Conservation (phyloP, 2,113 vertebrate genomes). For the Corythaeola cristata region DNA sequence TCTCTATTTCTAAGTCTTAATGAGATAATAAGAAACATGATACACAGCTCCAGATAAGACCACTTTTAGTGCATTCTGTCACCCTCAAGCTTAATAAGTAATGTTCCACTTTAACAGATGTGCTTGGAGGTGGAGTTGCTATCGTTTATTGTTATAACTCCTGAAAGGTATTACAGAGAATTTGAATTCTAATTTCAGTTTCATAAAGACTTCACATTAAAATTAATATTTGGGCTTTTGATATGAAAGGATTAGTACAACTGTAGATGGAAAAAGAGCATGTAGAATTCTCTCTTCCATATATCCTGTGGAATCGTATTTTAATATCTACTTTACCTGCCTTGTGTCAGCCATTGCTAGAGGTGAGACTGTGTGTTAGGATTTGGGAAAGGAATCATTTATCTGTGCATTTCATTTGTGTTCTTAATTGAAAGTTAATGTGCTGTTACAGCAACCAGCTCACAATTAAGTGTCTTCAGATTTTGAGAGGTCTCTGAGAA, state of each 20-base stretch:
- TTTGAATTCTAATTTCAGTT: constrained; percentile 10
- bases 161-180: neutral
- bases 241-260: neutral
- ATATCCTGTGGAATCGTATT: neutral
- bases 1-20: neutral
- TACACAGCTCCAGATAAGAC: neutral
- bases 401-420: neutral
- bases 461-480: neutral
- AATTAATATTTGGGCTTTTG: neutral
- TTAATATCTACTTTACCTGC: neutral
- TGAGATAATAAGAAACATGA: neutral
- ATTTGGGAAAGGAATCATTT: neutral
- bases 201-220: neutral
- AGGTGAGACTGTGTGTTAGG: neutral
- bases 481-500: constrained; percentile 9
- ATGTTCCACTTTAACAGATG: neutral
- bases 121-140: neutral
- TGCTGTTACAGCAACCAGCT: neutral
- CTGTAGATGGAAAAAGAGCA: neutral
- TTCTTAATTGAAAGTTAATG: constrained; percentile 17
- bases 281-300: neutral
- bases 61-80: neutral
- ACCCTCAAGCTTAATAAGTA: neutral
- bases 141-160: neutral
- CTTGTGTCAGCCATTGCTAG: neutral